These are phyloP conservation scores for Microplitis deprimator DNA, from an alignment of 2,888 invertebrate genomes.

Conservation along the genomic window DNA sequence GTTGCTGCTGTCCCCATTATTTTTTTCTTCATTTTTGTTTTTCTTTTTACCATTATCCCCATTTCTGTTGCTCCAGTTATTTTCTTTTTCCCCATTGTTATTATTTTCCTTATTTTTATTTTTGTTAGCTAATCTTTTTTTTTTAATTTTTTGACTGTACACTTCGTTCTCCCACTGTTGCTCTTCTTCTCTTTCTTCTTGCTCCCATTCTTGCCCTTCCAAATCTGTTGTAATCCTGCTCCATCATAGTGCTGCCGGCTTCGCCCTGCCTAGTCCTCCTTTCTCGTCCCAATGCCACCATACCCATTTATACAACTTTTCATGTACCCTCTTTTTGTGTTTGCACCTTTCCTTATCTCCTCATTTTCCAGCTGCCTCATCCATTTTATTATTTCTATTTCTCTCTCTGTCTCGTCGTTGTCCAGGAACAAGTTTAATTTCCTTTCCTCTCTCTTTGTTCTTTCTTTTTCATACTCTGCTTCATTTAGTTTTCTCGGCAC, in stretches of 20 bases:
- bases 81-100: background rate
- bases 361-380: conserved; percentile 9
- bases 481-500: too few relatives aligned
- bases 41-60: background rate
- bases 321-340: background rate
- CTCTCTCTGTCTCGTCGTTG: conserved; percentile 34
- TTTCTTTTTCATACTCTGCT: too few relatives aligned
- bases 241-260: too few relatives aligned
- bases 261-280: background rate
- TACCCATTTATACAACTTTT: conserved; percentile 6
- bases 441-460: too few relatives aligned
- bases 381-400: conserved; percentile 29
- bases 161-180: background rate
- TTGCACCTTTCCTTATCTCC: background rate
- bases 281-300: conserved; percentile 32
- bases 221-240: too few relatives aligned
- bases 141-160: background rate
- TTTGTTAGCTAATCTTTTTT: background rate
- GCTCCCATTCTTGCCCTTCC: background rate
- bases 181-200: background rate
- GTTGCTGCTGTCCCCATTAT: background rate
- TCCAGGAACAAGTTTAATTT: background rate
- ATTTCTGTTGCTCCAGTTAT: too few relatives aligned
- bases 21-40: conserved; percentile 8
- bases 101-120: conserved; percentile 10